Percentiles rank a stretch among this genome's conserved stretches.
Conservation (phyloP, 2,888 invertebrate species). For the Autographa gamma region DNA sequence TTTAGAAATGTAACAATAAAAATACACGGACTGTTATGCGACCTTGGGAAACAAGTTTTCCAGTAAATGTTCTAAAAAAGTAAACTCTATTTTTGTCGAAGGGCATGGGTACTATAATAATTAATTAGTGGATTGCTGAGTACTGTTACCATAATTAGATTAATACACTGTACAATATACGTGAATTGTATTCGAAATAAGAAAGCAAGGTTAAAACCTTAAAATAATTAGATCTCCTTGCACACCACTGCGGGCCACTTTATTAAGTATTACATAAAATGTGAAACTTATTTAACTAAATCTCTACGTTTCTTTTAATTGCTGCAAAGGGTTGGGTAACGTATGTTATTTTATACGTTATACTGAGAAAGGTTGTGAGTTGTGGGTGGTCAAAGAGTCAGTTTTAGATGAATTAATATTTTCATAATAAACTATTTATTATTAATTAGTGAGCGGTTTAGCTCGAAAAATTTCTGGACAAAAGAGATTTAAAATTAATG, state of each 20-base stretch:
- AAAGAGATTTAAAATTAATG: too few relatives aligned
- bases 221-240: not conserved
- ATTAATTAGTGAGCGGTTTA: too few relatives aligned
- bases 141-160: not conserved
- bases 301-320: not conserved
- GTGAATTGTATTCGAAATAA: not conserved
- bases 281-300: not conserved
- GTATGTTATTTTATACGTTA: not conserved
- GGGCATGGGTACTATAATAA: not conserved
- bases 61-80: not conserved
- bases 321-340: not conserved
- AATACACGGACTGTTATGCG: not conserved
- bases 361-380: not conserved
- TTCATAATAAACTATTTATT: not conserved
- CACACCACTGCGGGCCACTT: not conserved
- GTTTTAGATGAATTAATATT: not conserved
- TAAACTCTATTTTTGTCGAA: not conserved
- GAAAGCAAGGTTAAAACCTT: not conserved
- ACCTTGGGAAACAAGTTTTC: not conserved
- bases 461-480: too few relatives aligned
- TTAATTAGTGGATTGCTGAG: not conserved
- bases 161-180: not conserved
- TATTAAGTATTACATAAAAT: not conserved
- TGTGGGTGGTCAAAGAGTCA: not conserved
- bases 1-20: not conserved